Evolutionary conservation across 2,113 vertebrate species (phyloP).

Genomic region (Anguilla japonica): DNA sequence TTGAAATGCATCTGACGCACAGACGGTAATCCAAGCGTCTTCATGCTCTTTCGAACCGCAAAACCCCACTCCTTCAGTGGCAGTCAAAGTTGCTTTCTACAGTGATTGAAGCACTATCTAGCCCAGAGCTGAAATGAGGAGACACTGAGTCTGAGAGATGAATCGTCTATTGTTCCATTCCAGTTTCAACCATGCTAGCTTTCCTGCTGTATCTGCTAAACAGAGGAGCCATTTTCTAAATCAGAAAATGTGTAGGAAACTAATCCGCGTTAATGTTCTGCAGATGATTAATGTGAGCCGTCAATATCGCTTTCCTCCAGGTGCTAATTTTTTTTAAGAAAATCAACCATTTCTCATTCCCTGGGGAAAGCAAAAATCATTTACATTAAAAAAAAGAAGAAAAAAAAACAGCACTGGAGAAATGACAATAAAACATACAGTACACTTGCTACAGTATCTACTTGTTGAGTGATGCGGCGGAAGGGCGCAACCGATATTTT

Average conservation of each 20-base stretch:
- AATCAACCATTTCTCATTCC: constrained; percentile 26
- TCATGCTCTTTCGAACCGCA: background rate
- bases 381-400: background rate
- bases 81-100: background rate
- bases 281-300: constrained; percentile 30
- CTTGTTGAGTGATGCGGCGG: background rate
- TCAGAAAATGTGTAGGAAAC: constrained; percentile 30
- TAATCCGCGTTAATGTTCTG: constrained; percentile 25
- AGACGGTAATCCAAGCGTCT: background rate
- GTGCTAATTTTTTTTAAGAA: constrained; percentile 7
- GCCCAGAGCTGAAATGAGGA: background rate
- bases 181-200: background rate
- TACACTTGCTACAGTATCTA: background rate
- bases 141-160: background rate
- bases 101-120: background rate
- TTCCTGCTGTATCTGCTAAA: background rate
- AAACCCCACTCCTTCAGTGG: background rate
- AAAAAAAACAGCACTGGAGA: background rate
- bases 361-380: background rate
- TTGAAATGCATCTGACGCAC: background rate
- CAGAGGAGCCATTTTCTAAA: background rate
- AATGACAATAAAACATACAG: background rate
- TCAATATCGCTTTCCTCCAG: constrained; percentile 21
- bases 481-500: background rate
- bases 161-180: background rate